A percentile compares a stretch with the other conserved stretches of the same genome.
These are phyloP conservation scores for Cordilura impudica DNA, from an alignment of 2,888 invertebrate genomes.

Conservation along the genomic window DNA sequence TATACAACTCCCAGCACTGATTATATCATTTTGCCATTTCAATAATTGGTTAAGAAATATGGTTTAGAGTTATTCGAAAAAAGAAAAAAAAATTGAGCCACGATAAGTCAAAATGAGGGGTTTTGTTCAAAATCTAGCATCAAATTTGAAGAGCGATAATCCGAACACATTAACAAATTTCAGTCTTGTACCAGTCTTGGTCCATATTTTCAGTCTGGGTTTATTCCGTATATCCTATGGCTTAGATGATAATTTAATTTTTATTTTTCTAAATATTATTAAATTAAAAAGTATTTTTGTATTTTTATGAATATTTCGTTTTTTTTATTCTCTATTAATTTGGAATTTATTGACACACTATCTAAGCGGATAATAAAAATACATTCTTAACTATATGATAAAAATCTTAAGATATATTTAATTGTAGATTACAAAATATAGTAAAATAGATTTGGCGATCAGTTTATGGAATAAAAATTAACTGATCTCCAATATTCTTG, in stretches of 20 bases:
- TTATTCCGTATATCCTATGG: too few relatives aligned
- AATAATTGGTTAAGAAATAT: too few relatives aligned
- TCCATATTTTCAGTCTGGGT: neutral
- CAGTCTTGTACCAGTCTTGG: neutral
- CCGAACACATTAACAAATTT: neutral
- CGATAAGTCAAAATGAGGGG: neutral
- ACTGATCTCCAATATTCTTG: conserved; percentile 21
- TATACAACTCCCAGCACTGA: too few relatives aligned
- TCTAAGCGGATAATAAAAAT: conserved; percentile 48
- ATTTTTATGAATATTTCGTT: conserved; percentile 2
- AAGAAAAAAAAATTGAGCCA: too few relatives aligned
- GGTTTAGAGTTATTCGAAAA: too few relatives aligned
- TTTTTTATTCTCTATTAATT: conserved; percentile 26
- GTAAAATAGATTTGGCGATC: conserved; percentile 13
- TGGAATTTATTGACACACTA: conserved; percentile 39
- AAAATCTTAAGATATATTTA: conserved; percentile 46
- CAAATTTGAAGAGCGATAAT: too few relatives aligned
- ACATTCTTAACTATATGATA: conserved; percentile 51
- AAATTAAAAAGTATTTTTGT: conserved; percentile 29
- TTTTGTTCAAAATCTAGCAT: neutral
- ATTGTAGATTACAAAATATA: neutral
- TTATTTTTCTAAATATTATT: conserved; percentile 33
- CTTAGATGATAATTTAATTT: neutral
- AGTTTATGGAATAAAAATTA: conserved; percentile 50
- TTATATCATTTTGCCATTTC: too few relatives aligned